Conservation (phyloP, 1,140 invertebrate species). For the Riptortus pedestris region DNA sequence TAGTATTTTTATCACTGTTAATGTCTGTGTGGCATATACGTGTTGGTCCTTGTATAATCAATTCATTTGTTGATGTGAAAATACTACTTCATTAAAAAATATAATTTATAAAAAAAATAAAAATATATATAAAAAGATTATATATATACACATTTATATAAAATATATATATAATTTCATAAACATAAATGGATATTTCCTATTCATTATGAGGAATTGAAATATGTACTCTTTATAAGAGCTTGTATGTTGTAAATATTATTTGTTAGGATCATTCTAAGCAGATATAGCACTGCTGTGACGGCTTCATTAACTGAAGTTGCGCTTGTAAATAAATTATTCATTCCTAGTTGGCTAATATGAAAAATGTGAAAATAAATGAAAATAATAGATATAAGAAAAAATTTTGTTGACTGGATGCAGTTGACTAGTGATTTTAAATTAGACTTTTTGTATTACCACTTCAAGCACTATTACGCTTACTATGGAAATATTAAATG, state of each 20-base stretch:
- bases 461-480: constrained; percentile 12
- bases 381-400: neutral
- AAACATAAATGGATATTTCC: constrained; percentile 6
- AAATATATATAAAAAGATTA: too few relatives aligned
- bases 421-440: constrained; percentile 15
- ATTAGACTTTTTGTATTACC: constrained; percentile 14
- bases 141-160: too few relatives aligned
- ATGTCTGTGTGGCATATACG: too few relatives aligned
- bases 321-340: constrained; percentile 13
- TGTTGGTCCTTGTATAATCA: too few relatives aligned
- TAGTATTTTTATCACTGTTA: too few relatives aligned
- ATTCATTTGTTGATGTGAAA: too few relatives aligned
- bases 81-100: too few relatives aligned
- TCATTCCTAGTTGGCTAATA: constrained; percentile 11
- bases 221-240: constrained; percentile 19
- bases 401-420: neutral
- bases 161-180: too few relatives aligned
- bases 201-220: constrained; percentile 1
- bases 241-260: constrained; percentile 18
- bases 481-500: constrained; percentile 7
- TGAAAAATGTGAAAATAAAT: neutral
- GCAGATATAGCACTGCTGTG: constrained; percentile 4
- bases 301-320: constrained; percentile 13
- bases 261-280: neutral
- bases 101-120: too few relatives aligned